Base-by-base conservation (phyloP, 2,797 vertebrate species). In the Malurus leucopterus region DNA sequence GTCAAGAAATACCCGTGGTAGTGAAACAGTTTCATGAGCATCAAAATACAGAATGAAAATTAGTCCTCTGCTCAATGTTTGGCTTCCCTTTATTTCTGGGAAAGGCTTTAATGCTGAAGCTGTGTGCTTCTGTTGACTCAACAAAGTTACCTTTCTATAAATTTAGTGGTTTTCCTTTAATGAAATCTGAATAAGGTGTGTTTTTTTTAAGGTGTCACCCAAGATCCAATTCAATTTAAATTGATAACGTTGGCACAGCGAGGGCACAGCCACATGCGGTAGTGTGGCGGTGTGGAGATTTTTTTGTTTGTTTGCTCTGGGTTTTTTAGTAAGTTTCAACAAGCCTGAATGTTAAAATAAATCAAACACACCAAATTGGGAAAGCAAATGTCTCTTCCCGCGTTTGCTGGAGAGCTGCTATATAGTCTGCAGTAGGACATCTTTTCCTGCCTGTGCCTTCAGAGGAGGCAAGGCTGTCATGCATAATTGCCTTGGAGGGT, bases 401-500 rank as follows among this genome's bases (percentile, higher is more conserved):
- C 41, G 30, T 54, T n/a, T 54, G 51, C 23, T 55, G 13, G 54
- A 53, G 36, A 50, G 8, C 13, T 46, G 36, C 38, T 43, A 13
- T 22, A 2, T 34, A 55, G 2, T 6, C 27, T 65, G 41, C n/a
- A 49, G 3, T 2, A 27, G 57, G n/a, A 30, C 2, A 13, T 53
- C 19, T 21, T 36, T 40, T 36, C 11, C 16, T 83, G 62, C 24
- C 43, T 6, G 15, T 65, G n/a, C 15, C 19, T 27, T 38, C n/a
- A 16, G 53, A 53, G 15, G 47, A 59, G 13, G 8, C 15, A 3
- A 27, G 47, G 0, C 17, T 32, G n/a, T 15, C 6, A 1, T 0
- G 19, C 2, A 1, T 13, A 2, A 20, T 24, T 43, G 8, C 26
- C 14, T 13, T 6, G 15, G 13, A 13, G 58, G 59, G 12, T 22